phyloP scores from a whole-genome alignment of 2,797 vertebrate species.

The Muscicapa comitata region DNA sequence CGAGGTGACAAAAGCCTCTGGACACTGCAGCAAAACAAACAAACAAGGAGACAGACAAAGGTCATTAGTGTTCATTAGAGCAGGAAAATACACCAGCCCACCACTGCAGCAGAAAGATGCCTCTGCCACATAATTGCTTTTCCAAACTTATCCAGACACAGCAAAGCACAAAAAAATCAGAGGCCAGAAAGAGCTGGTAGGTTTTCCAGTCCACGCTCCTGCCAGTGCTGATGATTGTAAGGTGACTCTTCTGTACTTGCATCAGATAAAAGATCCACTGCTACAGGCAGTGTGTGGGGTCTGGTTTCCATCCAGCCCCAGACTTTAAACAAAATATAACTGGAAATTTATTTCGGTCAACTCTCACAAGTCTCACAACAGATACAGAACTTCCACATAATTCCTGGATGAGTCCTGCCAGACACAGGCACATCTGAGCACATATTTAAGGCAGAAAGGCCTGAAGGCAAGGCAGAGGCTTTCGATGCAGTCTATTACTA shows the following conservation, averaged over 20 bases:
- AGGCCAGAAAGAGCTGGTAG: neutral
- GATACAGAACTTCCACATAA: slow-evolving; percentile 8
- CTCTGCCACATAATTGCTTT: neutral
- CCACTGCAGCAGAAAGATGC: neutral
- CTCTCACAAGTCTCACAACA: neutral
- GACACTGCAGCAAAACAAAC: neutral
- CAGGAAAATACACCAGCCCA: neutral
- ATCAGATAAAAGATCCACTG: neutral
- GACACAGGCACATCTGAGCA: neutral
- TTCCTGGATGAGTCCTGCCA: neutral
- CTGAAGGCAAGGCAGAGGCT: neutral
- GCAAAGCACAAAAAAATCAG: neutral
- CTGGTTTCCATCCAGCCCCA: slow-evolving; percentile 30
- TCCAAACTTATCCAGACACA: neutral
- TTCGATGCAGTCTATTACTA: neutral
- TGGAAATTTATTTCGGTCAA: slow-evolving; percentile 24
- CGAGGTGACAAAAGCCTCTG: neutral
- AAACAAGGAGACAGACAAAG: neutral
- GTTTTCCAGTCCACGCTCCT: neutral
- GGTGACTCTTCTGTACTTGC: neutral
- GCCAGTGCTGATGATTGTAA: neutral
- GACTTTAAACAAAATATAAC: slow-evolving; percentile 48
- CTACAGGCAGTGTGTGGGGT: neutral
- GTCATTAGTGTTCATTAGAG: neutral
- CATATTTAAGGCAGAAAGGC: neutral